phyloP scores from a whole-genome alignment of 2,888 invertebrate genomes.

The Pocota personata region DNA sequence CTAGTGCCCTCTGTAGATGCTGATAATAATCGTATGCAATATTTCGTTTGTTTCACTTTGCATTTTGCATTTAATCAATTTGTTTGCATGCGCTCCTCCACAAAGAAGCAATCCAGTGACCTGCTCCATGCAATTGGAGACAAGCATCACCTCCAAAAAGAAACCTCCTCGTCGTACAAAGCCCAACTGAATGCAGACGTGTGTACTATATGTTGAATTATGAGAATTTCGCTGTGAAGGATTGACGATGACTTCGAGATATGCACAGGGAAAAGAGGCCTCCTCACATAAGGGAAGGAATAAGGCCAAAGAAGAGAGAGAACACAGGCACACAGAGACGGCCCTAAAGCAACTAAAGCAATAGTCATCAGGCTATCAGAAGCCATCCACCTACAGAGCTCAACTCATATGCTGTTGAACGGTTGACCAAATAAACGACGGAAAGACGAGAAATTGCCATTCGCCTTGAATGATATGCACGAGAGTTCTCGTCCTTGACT shows the following conservation, averaged over 20 bases:
- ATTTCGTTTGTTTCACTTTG: conserved; percentile 61
- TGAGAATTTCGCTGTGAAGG: conserved; percentile 80
- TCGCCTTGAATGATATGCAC: conserved; percentile 70
- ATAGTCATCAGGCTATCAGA: conserved; percentile 61
- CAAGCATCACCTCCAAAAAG: conserved; percentile 35
- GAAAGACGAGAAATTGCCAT: conserved; percentile 71
- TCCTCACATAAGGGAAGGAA: neutral
- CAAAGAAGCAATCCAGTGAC: conserved; percentile 40
- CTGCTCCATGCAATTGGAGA: conserved; percentile 20
- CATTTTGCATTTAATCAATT: conserved; percentile 65
- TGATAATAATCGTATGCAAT: conserved; percentile 60
- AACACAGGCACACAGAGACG: neutral
- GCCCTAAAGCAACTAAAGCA: conserved; percentile 34
- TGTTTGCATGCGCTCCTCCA: conserved; percentile 43
- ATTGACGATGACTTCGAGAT: conserved; percentile 77
- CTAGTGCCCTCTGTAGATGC: conserved; percentile 24
- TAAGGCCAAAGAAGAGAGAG: conserved; percentile 24
- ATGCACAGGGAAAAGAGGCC: conserved; percentile 43
- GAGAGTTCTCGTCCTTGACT: conserved; percentile 61
- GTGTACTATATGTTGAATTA: conserved; percentile 77
- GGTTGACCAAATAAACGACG: conserved; percentile 71
- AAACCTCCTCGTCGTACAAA: neutral
- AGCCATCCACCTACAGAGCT: conserved; percentile 48
- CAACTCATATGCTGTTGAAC: conserved; percentile 66
- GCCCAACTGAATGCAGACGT: conserved; percentile 9